phyloP scores from a whole-genome alignment of 1,140 invertebrate genomes.

The Cyclargus thomasi region DNA sequence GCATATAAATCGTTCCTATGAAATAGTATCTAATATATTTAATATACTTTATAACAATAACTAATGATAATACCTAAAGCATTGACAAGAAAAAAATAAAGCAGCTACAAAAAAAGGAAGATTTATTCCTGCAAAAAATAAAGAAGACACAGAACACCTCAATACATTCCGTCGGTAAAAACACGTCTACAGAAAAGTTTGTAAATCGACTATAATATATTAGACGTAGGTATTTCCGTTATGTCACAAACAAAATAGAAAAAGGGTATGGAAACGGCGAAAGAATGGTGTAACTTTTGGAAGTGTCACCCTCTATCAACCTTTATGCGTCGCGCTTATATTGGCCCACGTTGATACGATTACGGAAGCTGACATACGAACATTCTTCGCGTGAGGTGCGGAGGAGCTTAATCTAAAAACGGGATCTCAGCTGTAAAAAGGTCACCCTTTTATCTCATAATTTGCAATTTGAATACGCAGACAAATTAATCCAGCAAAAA shows the following conservation, averaged over 20 bases:
- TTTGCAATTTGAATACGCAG: slow-evolving; percentile 73
- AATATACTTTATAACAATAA: too few relatives aligned
- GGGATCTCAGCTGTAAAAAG: slow-evolving; percentile 40
- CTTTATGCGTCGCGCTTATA: slow-evolving; percentile 46
- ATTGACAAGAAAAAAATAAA: neutral
- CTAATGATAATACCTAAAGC: too few relatives aligned
- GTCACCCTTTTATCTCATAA: slow-evolving; percentile 66
- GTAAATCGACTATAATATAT: slow-evolving; percentile 30
- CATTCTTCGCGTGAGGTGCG: slow-evolving; percentile 8
- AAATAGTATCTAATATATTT: too few relatives aligned
- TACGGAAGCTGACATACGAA: slow-evolving; percentile 28
- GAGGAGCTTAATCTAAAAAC: slow-evolving; percentile 13
- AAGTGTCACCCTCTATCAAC: slow-evolving; percentile 59
- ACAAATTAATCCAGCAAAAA: slow-evolving; percentile 72
- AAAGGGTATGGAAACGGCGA: slow-evolving; percentile 61
- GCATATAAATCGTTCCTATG: too few relatives aligned
- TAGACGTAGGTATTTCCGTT: slow-evolving; percentile 33
- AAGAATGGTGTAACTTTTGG: slow-evolving; percentile 58
- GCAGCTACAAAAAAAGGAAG: too few relatives aligned
- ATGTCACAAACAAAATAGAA: slow-evolving; percentile 56
- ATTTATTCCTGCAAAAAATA: too few relatives aligned
- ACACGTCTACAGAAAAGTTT: neutral
- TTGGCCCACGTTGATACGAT: slow-evolving; percentile 41
- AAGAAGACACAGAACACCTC: neutral
- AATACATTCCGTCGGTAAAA: neutral